Conservation (phyloP, 2,888 invertebrate genomes). For the Protodeltote pygarga region DNA sequence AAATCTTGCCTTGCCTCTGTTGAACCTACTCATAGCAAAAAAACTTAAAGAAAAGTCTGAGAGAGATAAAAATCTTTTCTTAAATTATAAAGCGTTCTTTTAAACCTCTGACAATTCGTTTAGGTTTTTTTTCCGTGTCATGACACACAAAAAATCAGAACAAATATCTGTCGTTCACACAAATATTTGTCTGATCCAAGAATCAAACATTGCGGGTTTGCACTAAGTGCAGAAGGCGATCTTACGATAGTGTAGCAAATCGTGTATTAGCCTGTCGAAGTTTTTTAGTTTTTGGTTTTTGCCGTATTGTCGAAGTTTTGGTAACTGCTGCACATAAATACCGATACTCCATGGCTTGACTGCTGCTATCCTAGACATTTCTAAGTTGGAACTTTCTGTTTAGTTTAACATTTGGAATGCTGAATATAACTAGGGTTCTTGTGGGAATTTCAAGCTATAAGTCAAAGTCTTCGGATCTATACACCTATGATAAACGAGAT, state of each 20-base stretch:
- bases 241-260: too few relatives aligned
- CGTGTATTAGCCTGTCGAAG: constrained; percentile 19
- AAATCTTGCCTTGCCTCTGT: background rate
- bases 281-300: constrained; percentile 9
- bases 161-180: too few relatives aligned
- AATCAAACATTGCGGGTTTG: too few relatives aligned
- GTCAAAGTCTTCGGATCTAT: too few relatives aligned
- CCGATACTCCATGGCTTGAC: constrained; percentile 14
- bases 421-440: too few relatives aligned
- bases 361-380: constrained; percentile 25
- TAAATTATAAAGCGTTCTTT: constrained; percentile 20
- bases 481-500: too few relatives aligned
- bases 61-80: constrained; percentile 4
- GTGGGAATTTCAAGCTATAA: background rate
- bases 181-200: too few relatives aligned
- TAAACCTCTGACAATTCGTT: too few relatives aligned
- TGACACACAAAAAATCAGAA: too few relatives aligned
- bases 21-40: background rate
- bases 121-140: too few relatives aligned
- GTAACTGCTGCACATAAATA: constrained; percentile 23
- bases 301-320: constrained; percentile 43
- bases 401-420: constrained; percentile 24
- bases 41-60: constrained; percentile 16
- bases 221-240: too few relatives aligned
- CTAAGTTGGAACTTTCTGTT: constrained; percentile 11